Conservation (phyloP, 1,140 invertebrate genomes). For the Gonatopus flavifemur region DNA sequence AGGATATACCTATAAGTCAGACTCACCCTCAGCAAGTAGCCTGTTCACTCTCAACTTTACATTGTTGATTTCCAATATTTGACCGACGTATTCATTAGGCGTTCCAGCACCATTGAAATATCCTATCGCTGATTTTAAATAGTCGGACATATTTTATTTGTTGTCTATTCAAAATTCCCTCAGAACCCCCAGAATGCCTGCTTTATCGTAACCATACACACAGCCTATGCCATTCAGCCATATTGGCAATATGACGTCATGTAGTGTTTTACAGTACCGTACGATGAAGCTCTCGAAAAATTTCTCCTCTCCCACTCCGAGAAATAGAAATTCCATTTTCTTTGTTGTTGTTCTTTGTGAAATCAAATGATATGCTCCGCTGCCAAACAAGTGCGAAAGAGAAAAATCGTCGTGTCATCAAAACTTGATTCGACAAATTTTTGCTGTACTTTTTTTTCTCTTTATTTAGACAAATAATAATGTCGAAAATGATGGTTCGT, state of each 20-base stretch:
- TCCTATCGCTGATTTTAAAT: constrained; percentile 50
- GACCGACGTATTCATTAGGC: constrained; percentile 86
- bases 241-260: constrained; percentile 46
- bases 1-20: constrained; percentile 18
- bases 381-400: too few species aligned
- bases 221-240: constrained; percentile 49
- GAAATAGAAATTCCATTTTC: too few species aligned
- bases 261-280: too few species aligned
- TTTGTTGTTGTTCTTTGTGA: too few species aligned
- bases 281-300: too few species aligned
- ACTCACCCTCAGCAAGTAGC: constrained; percentile 90
- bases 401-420: too few species aligned
- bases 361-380: too few species aligned
- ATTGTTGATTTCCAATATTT: constrained; percentile 84
- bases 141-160: constrained; percentile 56
- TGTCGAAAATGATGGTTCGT: too few species aligned
- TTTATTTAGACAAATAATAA: too few species aligned
- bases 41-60: constrained; percentile 86
- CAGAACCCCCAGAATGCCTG: constrained; percentile 17
- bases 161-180: constrained; percentile 26
- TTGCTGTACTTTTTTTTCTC: too few species aligned
- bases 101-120: constrained; percentile 47
- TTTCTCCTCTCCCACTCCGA: too few species aligned
- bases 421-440: too few species aligned
- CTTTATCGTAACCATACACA: constrained; percentile 37